Conservation (phyloP, 2,797 vertebrate species). For the Atherinosoma microstoma region DNA sequence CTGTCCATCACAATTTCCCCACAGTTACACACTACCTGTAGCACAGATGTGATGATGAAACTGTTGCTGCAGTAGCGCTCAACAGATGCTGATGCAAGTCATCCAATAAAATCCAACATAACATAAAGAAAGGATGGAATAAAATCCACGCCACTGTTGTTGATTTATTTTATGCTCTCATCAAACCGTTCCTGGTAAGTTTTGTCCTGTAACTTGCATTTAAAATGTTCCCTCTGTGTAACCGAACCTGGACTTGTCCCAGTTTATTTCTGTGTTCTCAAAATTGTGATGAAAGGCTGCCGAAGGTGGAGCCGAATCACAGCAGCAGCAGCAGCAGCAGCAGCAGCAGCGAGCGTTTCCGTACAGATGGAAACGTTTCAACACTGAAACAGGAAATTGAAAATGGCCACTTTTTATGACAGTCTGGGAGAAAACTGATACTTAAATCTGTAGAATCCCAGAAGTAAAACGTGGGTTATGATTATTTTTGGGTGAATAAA, state of each 20-base stretch:
- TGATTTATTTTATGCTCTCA: not conserved
- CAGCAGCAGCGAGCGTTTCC: slow-evolving; percentile 7
- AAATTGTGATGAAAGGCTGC: not conserved
- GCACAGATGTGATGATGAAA: too few species aligned
- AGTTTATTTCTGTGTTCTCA: slow-evolving; percentile 3
- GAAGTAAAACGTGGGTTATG: not conserved
- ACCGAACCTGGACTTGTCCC: not conserved
- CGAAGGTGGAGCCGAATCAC: not conserved
- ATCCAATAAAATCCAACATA: too few species aligned
- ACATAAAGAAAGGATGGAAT: too few species aligned
- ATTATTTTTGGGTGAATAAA: slow-evolving; percentile 24
- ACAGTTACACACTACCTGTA: too few species aligned
- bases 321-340: too few species aligned
- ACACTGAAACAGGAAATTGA: not conserved
- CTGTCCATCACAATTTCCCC: too few species aligned
- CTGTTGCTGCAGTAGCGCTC: too few species aligned
- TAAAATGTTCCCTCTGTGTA: slow-evolving; percentile 3
- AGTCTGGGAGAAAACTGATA: not conserved
- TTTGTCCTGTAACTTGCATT: not conserved
- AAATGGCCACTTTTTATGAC: slow-evolving; percentile 7
- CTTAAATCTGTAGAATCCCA: not conserved
- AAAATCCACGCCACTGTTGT: not conserved
- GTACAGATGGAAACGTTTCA: slow-evolving; percentile 5
- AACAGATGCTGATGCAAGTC: too few species aligned
- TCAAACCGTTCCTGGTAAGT: not conserved